These are phyloP conservation scores for Drosophila repleta DNA, from an alignment of 1,140 invertebrate genomes.

Conservation along the genomic window DNA sequence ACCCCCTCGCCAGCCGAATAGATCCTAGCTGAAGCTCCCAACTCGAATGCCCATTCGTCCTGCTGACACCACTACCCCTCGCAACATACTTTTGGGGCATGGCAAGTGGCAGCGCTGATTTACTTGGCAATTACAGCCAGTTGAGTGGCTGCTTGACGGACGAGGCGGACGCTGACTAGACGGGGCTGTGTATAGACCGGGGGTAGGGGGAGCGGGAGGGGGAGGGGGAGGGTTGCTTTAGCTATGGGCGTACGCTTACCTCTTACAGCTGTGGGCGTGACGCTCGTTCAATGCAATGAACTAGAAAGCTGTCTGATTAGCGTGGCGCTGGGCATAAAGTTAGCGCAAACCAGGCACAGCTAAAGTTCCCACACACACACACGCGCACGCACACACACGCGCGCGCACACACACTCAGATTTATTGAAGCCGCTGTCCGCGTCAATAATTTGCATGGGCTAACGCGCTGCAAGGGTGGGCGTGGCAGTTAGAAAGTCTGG, in stretches of 20 bases:
- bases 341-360: slow-evolving; percentile 34
- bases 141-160: slow-evolving; percentile 60
- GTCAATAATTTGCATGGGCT: slow-evolving; percentile 79
- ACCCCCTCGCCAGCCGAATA: neutral
- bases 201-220: too few species aligned
- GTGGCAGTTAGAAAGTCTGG: slow-evolving; percentile 2
- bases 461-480: slow-evolving; percentile 27
- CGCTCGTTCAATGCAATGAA: slow-evolving; percentile 69
- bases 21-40: neutral
- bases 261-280: slow-evolving; percentile 41
- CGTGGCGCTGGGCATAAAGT: slow-evolving; percentile 61
- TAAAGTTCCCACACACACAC: slow-evolving; percentile 63
- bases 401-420: slow-evolving; percentile 44
- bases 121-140: slow-evolving; percentile 76
- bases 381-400: slow-evolving; percentile 21
- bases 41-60: neutral
- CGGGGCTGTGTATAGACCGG: too few species aligned
- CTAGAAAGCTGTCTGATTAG: slow-evolving; percentile 82
- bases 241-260: neutral
- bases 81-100: slow-evolving; percentile 71
- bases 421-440: slow-evolving; percentile 73
- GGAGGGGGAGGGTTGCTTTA: neutral
- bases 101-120: slow-evolving; percentile 79
- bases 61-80: neutral
- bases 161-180: slow-evolving; percentile 31